A percentile compares a stretch with the other conserved stretches of the same genome.
phyloP scores from a whole-genome alignment of 2,888 invertebrate genomes.

The Nematopogon swammerdamellus region DNA sequence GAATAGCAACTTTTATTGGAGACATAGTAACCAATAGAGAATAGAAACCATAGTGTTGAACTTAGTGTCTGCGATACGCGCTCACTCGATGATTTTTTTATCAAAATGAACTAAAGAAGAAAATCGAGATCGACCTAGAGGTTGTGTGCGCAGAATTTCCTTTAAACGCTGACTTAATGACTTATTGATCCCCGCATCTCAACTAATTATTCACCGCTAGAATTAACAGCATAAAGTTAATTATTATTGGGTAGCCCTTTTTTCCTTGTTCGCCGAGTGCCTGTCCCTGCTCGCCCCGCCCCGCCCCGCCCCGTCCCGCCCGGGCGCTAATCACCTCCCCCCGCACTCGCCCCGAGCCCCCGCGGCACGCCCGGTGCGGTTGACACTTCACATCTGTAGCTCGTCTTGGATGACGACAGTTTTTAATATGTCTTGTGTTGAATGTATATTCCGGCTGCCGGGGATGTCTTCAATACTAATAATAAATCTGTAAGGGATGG shows the following conservation, averaged over 20 bases:
- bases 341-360: neutral
- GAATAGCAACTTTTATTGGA: no score
- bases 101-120: no score
- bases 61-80: no score
- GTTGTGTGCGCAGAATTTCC: no score
- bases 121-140: no score
- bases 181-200: constrained; percentile 42
- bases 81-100: no score
- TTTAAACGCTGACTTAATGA: constrained; percentile 38
- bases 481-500: no score
- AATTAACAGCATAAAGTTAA: constrained; percentile 43
- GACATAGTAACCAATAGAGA: no score
- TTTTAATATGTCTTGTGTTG: constrained; percentile 53
- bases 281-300: neutral
- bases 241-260: constrained; percentile 52
- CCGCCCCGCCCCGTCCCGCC: constrained; percentile 18
- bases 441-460: no score
- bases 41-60: no score
- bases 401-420: constrained; percentile 46
- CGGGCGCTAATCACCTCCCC: constrained; percentile 37
- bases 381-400: constrained; percentile 42
- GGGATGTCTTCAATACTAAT: no score
- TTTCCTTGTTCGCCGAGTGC: constrained; percentile 29
- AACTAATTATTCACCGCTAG: constrained; percentile 49
- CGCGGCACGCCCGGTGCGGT: constrained; percentile 35